Evolutionary conservation across 2,113 vertebrate genomes (phyloP).

Genomic region (Gorsachius goisagi): DNA sequence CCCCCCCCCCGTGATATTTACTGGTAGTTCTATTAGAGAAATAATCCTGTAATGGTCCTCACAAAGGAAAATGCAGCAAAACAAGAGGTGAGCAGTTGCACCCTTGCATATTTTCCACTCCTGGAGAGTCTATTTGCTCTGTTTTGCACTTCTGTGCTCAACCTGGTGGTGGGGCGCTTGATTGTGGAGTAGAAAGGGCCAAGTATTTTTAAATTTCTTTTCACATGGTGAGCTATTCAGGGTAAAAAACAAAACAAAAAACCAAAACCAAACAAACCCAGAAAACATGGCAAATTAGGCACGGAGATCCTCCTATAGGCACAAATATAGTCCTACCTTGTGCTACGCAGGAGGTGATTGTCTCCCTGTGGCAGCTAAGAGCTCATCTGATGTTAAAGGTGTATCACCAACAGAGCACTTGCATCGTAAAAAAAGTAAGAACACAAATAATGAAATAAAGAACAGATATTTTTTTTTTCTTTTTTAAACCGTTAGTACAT

Average conservation of each 20-base stretch:
- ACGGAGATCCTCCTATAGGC: background rate
- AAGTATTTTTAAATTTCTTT: background rate
- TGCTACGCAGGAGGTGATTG: background rate
- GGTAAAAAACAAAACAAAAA: no score
- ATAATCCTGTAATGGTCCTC: background rate
- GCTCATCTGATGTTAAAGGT: background rate
- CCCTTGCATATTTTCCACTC: background rate
- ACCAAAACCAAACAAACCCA: background rate
- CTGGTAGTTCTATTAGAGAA: background rate
- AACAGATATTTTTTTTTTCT: accelerated
- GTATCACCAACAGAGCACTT: background rate
- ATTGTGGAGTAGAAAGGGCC: background rate
- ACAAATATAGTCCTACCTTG: background rate
- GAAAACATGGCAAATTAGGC: background rate
- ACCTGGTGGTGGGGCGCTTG: background rate
- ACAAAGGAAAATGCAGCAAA: background rate
- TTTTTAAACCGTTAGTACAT: background rate
- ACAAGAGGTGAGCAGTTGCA: background rate
- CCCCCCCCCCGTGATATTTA: background rate
- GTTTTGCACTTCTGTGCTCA: background rate
- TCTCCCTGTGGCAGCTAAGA: background rate
- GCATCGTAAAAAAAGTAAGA: background rate
- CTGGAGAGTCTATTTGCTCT: accelerated
- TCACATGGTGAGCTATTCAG: background rate
- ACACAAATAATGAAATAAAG: background rate